Percentiles rank a stretch among this genome's conserved stretches.
These are phyloP conservation scores for Drosophila paranaensis DNA, from an alignment of 2,888 invertebrate genomes.

Conservation along the genomic window DNA sequence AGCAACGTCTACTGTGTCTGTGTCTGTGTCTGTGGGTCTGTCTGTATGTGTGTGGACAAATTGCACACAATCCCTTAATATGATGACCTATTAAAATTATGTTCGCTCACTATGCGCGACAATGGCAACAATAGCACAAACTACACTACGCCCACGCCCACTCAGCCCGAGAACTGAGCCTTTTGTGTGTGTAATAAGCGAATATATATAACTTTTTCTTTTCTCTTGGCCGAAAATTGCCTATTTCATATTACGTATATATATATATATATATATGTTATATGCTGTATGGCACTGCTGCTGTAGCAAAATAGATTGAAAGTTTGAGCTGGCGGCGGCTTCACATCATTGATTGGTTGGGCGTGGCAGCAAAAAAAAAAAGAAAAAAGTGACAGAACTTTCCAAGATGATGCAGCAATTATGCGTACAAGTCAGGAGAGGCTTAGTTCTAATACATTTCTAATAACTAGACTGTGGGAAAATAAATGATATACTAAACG, in stretches of 20 bases:
- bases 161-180: neutral
- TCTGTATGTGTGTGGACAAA: slow-evolving; percentile 54
- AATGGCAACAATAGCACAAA: slow-evolving; percentile 55
- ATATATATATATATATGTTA: too few species aligned
- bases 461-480: slow-evolving; percentile 11
- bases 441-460: slow-evolving; percentile 21
- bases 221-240: slow-evolving; percentile 54
- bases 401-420: slow-evolving; percentile 68
- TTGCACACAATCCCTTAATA: slow-evolving; percentile 77
- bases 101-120: slow-evolving; percentile 54
- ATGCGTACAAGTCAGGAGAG: slow-evolving; percentile 27
- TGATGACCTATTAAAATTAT: slow-evolving; percentile 81
- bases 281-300: slow-evolving; percentile 36
- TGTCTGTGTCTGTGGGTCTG: too few species aligned
- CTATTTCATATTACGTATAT: slow-evolving; percentile 50
- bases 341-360: slow-evolving; percentile 28
- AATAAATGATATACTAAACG: neutral
- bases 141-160: slow-evolving; percentile 19
- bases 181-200: slow-evolving; percentile 21
- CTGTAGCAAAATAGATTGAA: slow-evolving; percentile 51
- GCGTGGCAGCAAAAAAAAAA: slow-evolving; percentile 26
- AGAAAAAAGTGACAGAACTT: slow-evolving; percentile 45
- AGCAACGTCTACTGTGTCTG: slow-evolving; percentile 19
- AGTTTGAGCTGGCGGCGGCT: slow-evolving; percentile 10
- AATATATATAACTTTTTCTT: slow-evolving; percentile 3